A percentile compares a stretch with the other conserved stretches of the same genome.
Conservation (phyloP, 2,797 vertebrate species). For the Propithecus perrieri region DNA sequence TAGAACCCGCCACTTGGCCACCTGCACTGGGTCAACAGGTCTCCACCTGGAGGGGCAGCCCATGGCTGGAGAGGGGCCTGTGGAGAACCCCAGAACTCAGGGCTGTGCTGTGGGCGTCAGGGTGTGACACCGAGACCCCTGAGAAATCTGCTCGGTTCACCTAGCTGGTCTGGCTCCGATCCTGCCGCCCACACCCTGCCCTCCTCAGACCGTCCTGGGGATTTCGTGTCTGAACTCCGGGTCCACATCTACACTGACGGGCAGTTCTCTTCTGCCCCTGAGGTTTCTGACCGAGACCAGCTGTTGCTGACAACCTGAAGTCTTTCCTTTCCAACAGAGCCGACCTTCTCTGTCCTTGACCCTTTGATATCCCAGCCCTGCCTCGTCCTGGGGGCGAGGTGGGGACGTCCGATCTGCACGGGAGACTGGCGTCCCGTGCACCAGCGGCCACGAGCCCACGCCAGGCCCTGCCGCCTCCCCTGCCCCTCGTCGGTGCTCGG, state of each 20-base stretch:
- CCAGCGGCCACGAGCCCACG: constrained; percentile 60
- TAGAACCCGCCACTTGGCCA: neutral
- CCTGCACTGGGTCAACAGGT: neutral
- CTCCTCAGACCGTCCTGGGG: neutral
- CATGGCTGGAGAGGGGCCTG: fast-evolving
- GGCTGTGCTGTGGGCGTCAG: neutral
- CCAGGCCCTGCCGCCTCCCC: constrained; percentile 23
- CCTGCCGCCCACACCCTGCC: neutral
- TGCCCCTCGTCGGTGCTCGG: constrained; percentile 70
- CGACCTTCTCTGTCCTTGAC: neutral
- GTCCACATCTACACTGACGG: neutral
- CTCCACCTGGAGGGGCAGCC: fast-evolving
- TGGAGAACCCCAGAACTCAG: neutral
- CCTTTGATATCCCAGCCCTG: neutral
- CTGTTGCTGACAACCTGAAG: neutral
- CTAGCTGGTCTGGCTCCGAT: neutral
- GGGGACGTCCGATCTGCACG: neutral
- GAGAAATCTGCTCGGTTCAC: constrained; percentile 64
- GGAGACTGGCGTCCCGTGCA: neutral
- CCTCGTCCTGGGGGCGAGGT: neutral
- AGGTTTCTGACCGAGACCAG: neutral
- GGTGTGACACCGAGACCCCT: neutral
- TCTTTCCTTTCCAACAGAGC: neutral
- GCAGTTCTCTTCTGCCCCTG: neutral
- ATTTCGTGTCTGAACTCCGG: constrained; percentile 53